Conservation (phyloP, 2,113 vertebrate species). For the Crypturellus undulatus region DNA sequence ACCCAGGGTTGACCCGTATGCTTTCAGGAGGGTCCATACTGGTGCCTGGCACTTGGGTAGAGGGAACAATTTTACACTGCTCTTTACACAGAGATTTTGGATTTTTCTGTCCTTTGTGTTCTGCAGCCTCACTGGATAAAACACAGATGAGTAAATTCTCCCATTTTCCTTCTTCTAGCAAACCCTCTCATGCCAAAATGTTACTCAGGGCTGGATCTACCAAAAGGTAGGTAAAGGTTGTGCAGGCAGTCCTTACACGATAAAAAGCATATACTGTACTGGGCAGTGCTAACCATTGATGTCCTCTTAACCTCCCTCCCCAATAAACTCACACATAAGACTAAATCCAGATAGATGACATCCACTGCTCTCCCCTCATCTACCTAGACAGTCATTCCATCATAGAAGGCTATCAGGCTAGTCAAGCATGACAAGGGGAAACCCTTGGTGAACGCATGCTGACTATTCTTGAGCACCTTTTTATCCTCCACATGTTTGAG, state of each 20-base stretch:
- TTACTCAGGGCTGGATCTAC: background rate
- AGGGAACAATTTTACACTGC: background rate
- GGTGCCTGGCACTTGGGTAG: background rate
- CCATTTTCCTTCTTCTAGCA: background rate
- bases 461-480: no score
- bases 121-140: background rate
- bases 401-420: no score
- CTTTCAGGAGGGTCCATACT: background rate
- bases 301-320: background rate
- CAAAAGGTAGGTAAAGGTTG: background rate
- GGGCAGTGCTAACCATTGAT: background rate
- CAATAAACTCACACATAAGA: background rate
- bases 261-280: background rate
- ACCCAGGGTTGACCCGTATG: background rate
- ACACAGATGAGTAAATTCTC: background rate
- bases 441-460: no score
- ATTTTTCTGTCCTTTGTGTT: background rate
- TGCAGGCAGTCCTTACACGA: background rate
- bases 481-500: no score
- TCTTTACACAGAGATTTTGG: background rate
- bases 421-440: no score
- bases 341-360: background rate
- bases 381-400: no score
- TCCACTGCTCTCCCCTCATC: no score
- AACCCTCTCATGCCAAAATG: background rate